Percentiles rank a stretch among this genome's conserved stretches.
These are phyloP conservation scores for Mesembrinibis cayennensis DNA, from an alignment of 2,113 vertebrate genomes.

Conservation along the genomic window DNA sequence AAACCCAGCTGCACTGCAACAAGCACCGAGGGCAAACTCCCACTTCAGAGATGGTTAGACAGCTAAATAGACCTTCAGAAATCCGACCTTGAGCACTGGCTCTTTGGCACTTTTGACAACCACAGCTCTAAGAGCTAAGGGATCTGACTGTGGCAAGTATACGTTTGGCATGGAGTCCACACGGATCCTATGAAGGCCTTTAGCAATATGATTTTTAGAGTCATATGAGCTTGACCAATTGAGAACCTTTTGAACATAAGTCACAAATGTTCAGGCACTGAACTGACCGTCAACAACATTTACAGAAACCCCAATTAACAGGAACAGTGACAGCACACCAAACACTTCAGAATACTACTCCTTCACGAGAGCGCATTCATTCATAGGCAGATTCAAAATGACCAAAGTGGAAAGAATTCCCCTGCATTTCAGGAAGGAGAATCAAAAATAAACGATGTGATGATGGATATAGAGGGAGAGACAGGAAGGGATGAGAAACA, in stretches of 20 bases:
- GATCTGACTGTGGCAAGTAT: neutral
- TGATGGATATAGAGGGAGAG: neutral
- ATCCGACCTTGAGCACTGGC: neutral
- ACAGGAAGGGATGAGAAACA: neutral
- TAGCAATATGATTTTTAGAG: neutral
- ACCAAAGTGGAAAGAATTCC: neutral
- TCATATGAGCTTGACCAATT: neutral
- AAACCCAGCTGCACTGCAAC: neutral
- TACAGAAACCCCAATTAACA: neutral
- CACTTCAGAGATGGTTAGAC: neutral
- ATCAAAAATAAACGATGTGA: neutral
- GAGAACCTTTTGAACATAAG: neutral
- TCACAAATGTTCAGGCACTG: neutral
- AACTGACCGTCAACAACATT: neutral
- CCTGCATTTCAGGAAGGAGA: neutral
- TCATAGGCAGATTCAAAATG: neutral
- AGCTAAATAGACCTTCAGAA: neutral
- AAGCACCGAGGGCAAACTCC: neutral
- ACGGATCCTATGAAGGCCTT: neutral
- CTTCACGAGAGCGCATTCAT: neutral
- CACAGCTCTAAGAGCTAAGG: neutral
- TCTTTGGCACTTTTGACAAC: neutral
- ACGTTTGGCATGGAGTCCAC: neutral
- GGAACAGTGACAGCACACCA: neutral
- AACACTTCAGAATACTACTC: neutral